A percentile compares a stretch with the other conserved stretches of the same genome.
Conservation (phyloP, 2,113 vertebrate genomes). For the Gadus chalcogrammus region DNA sequence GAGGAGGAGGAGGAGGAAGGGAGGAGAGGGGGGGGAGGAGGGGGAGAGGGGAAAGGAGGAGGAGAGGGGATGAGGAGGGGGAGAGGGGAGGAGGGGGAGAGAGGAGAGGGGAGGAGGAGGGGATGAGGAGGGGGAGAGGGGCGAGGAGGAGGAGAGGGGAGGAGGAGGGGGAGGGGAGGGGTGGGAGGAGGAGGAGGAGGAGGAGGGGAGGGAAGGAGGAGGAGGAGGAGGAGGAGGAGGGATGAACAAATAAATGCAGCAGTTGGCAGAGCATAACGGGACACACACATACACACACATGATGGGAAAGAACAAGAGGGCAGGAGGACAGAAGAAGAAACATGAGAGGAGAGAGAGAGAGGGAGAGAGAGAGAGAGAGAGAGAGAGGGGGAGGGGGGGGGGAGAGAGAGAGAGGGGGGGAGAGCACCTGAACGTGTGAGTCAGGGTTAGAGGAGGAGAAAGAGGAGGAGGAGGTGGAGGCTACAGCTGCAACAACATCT, state of each 20-base stretch:
- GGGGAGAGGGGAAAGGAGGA: neutral
- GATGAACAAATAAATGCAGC: neutral
- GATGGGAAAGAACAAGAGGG: conserved; percentile 4
- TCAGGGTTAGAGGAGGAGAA: conserved; percentile 42
- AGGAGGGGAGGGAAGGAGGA: neutral
- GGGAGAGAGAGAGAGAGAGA: conserved; percentile 10
- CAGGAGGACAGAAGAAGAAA: conserved; percentile 1
- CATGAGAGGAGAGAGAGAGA: conserved; percentile 25
- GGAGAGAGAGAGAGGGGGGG: no score
- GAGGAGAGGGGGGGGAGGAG: neutral
- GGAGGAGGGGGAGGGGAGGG: conserved; percentile 14
- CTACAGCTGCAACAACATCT: conserved; percentile 66
- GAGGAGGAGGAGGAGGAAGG: conserved; percentile 3
- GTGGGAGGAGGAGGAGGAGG: neutral
- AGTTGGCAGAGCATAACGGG: neutral
- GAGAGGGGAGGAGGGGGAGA: neutral
- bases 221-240: neutral
- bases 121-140: neutral
- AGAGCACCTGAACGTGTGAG: conserved; percentile 58
- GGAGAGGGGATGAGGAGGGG: neutral
- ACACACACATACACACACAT: neutral
- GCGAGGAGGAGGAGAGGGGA: neutral
- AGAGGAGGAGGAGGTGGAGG: conserved; percentile 27
- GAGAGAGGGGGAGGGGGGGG: neutral
- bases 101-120: neutral